A percentile compares a stretch with the other conserved stretches of the same genome.
These are phyloP conservation scores for Mythimna vitellina DNA, from an alignment of 2,888 invertebrate genomes.

Conservation along the genomic window DNA sequence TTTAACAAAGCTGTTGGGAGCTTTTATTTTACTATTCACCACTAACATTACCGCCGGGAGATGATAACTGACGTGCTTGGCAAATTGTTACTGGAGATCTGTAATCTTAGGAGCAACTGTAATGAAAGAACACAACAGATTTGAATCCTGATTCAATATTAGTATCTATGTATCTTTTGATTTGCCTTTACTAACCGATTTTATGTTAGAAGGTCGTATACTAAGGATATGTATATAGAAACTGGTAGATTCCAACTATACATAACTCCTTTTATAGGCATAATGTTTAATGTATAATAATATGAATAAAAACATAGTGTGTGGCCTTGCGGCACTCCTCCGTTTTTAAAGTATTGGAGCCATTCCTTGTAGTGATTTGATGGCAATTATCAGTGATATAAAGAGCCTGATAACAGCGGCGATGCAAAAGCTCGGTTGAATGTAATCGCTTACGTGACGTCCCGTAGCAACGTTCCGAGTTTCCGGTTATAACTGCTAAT, in stretches of 20 bases:
- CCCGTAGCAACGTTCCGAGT: slow-evolving; percentile 27
- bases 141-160: slow-evolving; percentile 26
- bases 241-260: slow-evolving; percentile 27
- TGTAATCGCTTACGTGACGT: slow-evolving; percentile 36
- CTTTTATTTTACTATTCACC: slow-evolving; percentile 58
- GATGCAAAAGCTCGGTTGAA: slow-evolving; percentile 50
- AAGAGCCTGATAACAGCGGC: slow-evolving; percentile 35
- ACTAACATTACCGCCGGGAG: slow-evolving; percentile 49
- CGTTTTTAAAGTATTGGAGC: slow-evolving; percentile 33
- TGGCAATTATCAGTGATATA: slow-evolving; percentile 51
- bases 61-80: slow-evolving; percentile 57
- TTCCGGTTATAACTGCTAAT: slow-evolving; percentile 36
- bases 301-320: slow-evolving; percentile 37
- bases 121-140: slow-evolving; percentile 39
- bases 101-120: slow-evolving; percentile 41
- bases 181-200: not conserved
- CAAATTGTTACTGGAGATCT: slow-evolving; percentile 48
- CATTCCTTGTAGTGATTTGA: slow-evolving; percentile 38
- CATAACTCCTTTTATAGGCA: slow-evolving; percentile 33
- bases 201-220: not conserved
- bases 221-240: not conserved
- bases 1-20: slow-evolving; percentile 38
- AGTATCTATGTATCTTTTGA: not conserved
- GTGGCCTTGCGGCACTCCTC: slow-evolving; percentile 52
- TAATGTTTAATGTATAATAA: slow-evolving; percentile 8